Evolutionary conservation across 2,888 invertebrate genomes (phyloP), one percentile per base, ranked within the genome.

Genomic region (Drosophila phalerata): DNA sequence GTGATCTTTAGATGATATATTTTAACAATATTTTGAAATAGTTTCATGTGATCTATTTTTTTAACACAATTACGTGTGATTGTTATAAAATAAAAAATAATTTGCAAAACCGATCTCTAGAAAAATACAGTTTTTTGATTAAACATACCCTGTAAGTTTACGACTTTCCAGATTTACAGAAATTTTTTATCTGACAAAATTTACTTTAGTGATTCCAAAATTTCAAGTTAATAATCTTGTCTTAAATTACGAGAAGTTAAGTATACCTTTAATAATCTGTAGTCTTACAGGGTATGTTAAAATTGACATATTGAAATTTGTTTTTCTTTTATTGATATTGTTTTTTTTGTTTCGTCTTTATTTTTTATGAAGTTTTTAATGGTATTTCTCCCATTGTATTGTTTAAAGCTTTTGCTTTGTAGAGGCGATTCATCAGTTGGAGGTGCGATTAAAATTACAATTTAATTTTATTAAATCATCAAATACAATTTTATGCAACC

Each of bases 381-480:
- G 0, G 0, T 15, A 28, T 62, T 8, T 3, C 0, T 11, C 15
- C 81, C 81, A 86, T 55, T 78, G 87, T 86, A 30, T 79, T 87
- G 83, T 64, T 60, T 30, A 48, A 68, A 61, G 86, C 82, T 88
- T 82, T 82, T 84, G 88, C 82, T 60, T 9, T 34, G 60, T 78
- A 58, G 40, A 32, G 38, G 57, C 62, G 34, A 45, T 74, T 47
- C 79, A 75, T 74, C 63, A 57, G 63, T 42, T 69, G 78, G 58
- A 40, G 61, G 66, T 62, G 76, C 82, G 66, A 84, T 88, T 86
- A 88, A 88, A 87, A 86, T 86, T 78, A 88, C 71, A 77, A 79
- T 72, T 85, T 87, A 85, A 73, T 88, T 89, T 89, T 73, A 88
- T 85, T 89, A 88, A 85, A 89, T 89, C 89, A 85, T 85, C 85